Evolutionary conservation across 2,797 vertebrate genomes (phyloP).

Genomic region (Orestias chungarensis): DNA sequence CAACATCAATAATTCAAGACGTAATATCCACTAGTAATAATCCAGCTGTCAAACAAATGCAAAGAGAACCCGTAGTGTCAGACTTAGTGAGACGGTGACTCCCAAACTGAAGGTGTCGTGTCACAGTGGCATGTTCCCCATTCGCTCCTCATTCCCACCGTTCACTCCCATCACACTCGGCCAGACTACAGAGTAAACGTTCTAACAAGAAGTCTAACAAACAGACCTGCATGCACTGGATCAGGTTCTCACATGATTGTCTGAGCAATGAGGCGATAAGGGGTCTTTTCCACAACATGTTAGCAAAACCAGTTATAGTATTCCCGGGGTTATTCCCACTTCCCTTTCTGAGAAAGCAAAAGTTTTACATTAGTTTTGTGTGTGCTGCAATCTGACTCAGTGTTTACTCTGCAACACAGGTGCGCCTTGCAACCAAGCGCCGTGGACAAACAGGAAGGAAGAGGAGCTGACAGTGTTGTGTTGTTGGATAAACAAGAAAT

Average conservation of each 20-base stretch:
- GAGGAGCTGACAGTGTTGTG: constrained; percentile 38
- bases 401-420: constrained; percentile 51
- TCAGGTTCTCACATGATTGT: constrained; percentile 21
- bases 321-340: constrained; percentile 19
- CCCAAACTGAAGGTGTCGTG: constrained; percentile 25
- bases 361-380: constrained; percentile 7
- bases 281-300: constrained; percentile 40
- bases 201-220: constrained; percentile 25
- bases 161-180: constrained; percentile 48
- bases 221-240: constrained; percentile 7
- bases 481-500: constrained; percentile 40
- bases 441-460: constrained; percentile 34
- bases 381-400: constrained; percentile 26
- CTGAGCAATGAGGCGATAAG: constrained; percentile 27
- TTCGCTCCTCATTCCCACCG: constrained; percentile 21
- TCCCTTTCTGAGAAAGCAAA: constrained; percentile 33
- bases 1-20: constrained; percentile 59
- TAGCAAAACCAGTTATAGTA: constrained; percentile 5
- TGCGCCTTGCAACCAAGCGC: constrained; percentile 11
- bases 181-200: constrained; percentile 29
- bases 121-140: constrained; percentile 27
- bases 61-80: constrained; percentile 14
- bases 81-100: constrained; percentile 22
- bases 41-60: constrained; percentile 33
- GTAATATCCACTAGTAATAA: constrained; percentile 20